Evolutionary conservation across 2,113 vertebrate genomes (phyloP).

Genomic region (Garra rufa): DNA sequence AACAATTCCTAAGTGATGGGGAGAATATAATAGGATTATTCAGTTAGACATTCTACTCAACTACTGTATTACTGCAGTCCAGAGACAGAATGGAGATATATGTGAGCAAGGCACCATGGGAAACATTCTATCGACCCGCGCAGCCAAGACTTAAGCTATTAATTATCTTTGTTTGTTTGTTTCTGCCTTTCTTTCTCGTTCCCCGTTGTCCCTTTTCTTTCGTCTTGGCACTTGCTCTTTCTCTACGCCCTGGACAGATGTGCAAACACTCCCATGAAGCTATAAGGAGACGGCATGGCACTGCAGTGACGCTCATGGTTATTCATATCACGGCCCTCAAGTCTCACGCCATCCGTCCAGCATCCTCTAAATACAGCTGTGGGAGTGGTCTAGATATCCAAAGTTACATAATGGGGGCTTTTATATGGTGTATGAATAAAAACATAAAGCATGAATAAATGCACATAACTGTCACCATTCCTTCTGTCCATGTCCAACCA

Average conservation of each 20-base stretch:
- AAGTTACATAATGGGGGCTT: conserved; percentile 43
- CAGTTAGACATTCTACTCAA: conserved; percentile 17
- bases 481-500: background rate
- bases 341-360: conserved; percentile 25
- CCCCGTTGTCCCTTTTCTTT: background rate
- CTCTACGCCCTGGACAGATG: conserved; percentile 46
- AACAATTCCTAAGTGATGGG: background rate
- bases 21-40: conserved; percentile 20
- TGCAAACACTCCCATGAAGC: conserved; percentile 55
- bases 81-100: conserved; percentile 40
- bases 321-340: conserved; percentile 55
- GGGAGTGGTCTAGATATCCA: conserved; percentile 39
- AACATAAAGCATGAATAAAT: background rate
- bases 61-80: conserved; percentile 15
- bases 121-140: conserved; percentile 40
- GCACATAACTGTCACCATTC: background rate
- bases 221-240: conserved; percentile 6
- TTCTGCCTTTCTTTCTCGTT: conserved; percentile 6
- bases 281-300: conserved; percentile 49
- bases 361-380: conserved; percentile 34
- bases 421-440: conserved; percentile 7
- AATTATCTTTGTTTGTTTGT: conserved; percentile 40
- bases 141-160: conserved; percentile 42
- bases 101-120: conserved; percentile 19
- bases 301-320: conserved; percentile 53